Base-by-base conservation (phyloP, 2,888 invertebrate genomes). In the Molanna angustata region DNA sequence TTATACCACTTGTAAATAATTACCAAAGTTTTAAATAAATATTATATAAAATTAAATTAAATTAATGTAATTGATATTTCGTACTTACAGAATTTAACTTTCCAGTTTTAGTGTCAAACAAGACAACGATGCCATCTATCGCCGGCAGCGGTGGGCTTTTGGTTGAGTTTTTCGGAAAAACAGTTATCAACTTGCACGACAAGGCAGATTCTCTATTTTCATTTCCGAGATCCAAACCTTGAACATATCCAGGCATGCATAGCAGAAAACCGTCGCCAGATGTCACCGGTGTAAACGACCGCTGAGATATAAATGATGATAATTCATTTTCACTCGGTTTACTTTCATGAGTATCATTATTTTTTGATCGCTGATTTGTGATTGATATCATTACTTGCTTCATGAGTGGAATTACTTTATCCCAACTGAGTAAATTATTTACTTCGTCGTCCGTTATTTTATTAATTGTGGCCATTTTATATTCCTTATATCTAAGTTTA, bases 211-310 rank as follows among this genome's bases (percentile, higher is more conserved):
- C 55, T 56, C 68, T 66, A n/a, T 68, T 66, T 1, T 27, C 7
- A 11, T 21, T 21, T 7, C 45, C 45, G 13, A 58, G 35, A 27
- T 51, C 44, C 41, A 58, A 51, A 32, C 56, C 58, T 44, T 53
- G 50, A 33, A 76, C 66, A 58, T 63, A 74, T 18, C 73, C 74
- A 1, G 76, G 74, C 77, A 77, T 76, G n/a, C 70, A 66, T 0
- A 72, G 57, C 16, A 74, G 27, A 11, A 66, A 58, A 41, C 65
- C 64, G 32, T 52, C 49, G 17, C 27, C 39, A 6, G 63, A 61
- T 20, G 64, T 55, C 2, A 62, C 52, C 4, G 56, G 27, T 0
- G 69, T 72, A 3, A 66, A 53, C 9, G 62, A 64, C 13, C 76
- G 65, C 1, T 65, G 49, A 20, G 70, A 69, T 60, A 74, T 74